phyloP scores from a whole-genome alignment of 2,888 invertebrate species.

The Cerceris rybyensis region DNA sequence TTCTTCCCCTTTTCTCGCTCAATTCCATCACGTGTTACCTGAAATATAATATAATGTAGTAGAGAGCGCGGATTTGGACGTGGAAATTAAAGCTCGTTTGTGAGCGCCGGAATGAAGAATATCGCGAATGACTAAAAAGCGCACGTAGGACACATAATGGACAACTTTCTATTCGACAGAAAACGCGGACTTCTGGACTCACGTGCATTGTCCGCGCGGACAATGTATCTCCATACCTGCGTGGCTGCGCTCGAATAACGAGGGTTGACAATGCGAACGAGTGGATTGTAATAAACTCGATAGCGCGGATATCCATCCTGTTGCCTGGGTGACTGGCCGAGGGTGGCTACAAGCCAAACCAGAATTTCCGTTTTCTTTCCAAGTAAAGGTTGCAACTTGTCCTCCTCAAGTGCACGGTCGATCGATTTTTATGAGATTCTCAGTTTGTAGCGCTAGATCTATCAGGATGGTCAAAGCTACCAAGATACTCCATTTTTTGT shows the following conservation, averaged over 20 bases:
- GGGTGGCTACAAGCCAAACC: constrained; percentile 39
- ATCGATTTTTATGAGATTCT: no score
- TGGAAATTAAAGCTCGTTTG: constrained; percentile 35
- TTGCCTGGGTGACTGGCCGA: constrained; percentile 51
- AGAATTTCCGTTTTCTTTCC: constrained; percentile 15
- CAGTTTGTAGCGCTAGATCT: no score
- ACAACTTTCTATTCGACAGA: constrained; percentile 53
- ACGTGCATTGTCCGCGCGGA: constrained; percentile 51
- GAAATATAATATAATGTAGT: background rate
- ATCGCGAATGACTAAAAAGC: constrained; percentile 46
- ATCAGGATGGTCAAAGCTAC: no score
- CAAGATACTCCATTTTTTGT: no score
- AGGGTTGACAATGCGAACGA: constrained; percentile 54
- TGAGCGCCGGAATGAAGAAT: constrained; percentile 16
- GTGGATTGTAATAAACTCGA: constrained; percentile 56
- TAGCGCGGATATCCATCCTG: constrained; percentile 53
- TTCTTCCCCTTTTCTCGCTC: background rate
- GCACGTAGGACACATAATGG: constrained; percentile 44
- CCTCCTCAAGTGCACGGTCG: no score
- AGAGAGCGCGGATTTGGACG: constrained; percentile 1
- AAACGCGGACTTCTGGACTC: constrained; percentile 48
- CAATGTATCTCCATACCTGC: constrained; percentile 55
- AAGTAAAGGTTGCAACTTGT: background rate
- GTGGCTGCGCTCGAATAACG: constrained; percentile 52
- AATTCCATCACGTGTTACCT: background rate